These are phyloP conservation scores for Laticauda laticaudata DNA, from an alignment of 2,113 vertebrate species.

Conservation along the genomic window DNA sequence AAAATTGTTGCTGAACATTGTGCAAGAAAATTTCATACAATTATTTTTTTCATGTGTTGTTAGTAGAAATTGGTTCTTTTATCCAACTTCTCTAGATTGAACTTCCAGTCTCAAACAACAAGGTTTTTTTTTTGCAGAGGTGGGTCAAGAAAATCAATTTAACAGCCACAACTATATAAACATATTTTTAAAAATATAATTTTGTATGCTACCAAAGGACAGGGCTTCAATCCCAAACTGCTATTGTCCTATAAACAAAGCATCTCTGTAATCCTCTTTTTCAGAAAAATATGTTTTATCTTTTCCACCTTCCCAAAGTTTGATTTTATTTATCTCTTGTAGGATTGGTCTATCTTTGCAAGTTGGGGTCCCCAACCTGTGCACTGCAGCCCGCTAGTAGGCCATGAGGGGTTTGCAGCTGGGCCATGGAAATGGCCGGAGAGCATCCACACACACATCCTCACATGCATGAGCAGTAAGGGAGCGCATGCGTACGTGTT, in stretches of 20 bases:
- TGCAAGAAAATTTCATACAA: background rate
- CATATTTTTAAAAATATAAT: background rate
- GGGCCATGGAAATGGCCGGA: no score
- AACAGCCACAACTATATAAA: background rate
- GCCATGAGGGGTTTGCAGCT: no score
- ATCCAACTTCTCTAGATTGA: background rate
- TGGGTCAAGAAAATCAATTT: background rate
- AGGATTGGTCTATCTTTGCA: background rate
- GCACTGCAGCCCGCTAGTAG: no score
- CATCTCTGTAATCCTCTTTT: background rate
- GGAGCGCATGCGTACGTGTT: accelerated
- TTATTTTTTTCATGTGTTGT: background rate
- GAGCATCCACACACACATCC: no score
- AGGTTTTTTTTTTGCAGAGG: background rate
- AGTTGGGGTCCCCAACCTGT: no score
- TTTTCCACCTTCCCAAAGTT: background rate
- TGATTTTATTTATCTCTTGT: background rate
- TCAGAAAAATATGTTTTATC: background rate
- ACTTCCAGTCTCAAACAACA: background rate
- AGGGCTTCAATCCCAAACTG: background rate
- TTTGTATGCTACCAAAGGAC: background rate
- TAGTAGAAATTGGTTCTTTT: background rate
- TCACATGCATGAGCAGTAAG: no score
- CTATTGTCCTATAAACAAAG: background rate
- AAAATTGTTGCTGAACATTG: background rate